phyloP scores from a whole-genome alignment of 92 coral and sea anemone species.

The Parazoanthus darwini region DNA sequence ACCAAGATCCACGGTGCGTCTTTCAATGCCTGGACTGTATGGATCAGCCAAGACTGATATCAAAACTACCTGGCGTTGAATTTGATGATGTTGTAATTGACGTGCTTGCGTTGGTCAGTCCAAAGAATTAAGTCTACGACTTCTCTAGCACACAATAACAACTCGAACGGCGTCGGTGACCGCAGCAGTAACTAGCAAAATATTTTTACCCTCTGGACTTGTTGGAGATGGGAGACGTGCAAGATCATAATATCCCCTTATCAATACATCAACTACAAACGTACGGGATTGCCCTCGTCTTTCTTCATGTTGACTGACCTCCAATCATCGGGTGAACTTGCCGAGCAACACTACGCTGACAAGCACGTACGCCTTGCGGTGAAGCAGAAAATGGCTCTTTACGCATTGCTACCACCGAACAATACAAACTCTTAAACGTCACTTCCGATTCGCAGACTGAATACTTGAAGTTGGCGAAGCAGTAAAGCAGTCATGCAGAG shows the following conservation, averaged over 20 bases:
- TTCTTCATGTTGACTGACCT: conserved; percentile 12
- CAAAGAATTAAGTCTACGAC: background rate
- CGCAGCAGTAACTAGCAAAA: background rate
- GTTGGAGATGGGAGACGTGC: background rate
- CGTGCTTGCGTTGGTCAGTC: background rate
- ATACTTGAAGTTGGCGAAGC: conserved; percentile 26
- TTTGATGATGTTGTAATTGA: background rate
- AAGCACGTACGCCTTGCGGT: conserved; percentile 25
- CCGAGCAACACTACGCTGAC: background rate
- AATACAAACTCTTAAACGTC: conserved; percentile 21
- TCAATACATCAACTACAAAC: background rate
- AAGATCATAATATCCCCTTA: conserved; percentile 3
- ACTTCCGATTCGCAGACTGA: conserved; percentile 21
- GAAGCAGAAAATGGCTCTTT: background rate
- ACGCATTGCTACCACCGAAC: background rate
- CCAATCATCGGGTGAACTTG: conserved; percentile 16
- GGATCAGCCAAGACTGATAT: background rate
- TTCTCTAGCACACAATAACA: background rate
- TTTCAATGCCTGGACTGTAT: background rate
- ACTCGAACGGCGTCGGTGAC: background rate
- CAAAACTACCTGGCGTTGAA: background rate
- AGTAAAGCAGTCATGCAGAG: background rate
- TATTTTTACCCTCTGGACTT: background rate
- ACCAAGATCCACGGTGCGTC: background rate
- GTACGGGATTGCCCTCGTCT: conserved; percentile 24